Conservation (phyloP, 2,888 invertebrate genomes). For the Aricia artaxerxes region DNA sequence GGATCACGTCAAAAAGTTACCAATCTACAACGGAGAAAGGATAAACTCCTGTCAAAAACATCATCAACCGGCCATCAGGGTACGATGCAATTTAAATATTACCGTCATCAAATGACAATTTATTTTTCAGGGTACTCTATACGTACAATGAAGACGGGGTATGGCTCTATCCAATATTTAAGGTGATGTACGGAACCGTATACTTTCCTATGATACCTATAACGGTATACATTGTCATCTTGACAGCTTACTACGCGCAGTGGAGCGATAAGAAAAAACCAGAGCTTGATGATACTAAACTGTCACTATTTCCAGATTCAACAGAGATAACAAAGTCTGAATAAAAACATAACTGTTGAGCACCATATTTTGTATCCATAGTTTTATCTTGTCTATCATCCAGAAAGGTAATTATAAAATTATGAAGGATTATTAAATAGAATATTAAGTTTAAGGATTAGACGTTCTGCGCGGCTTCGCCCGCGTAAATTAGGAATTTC, state of each 20-base stretch:
- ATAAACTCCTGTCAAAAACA: too few relatives aligned
- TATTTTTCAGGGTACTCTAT: conserved; percentile 59
- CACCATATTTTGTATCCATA: background rate
- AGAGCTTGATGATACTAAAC: conserved; percentile 42
- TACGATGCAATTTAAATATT: too few relatives aligned
- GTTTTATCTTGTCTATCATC: background rate
- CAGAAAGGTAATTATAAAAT: background rate
- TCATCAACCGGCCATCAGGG: too few relatives aligned
- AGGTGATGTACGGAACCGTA: conserved; percentile 50
- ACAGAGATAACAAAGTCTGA: background rate
- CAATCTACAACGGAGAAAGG: too few relatives aligned
- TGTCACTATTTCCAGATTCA: conserved; percentile 9
- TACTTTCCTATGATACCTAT: conserved; percentile 50
- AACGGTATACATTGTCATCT: conserved; percentile 38
- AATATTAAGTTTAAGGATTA: too few relatives aligned
- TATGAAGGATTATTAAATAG: too few relatives aligned
- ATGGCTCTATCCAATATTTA: conserved; percentile 65
- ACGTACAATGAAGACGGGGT: conserved; percentile 55
- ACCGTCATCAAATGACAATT: background rate
- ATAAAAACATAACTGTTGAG: background rate
- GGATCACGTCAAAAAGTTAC: too few relatives aligned
- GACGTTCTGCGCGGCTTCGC: too few relatives aligned
- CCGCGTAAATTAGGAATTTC: too few relatives aligned
- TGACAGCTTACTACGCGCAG: conserved; percentile 53
- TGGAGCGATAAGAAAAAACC: conserved; percentile 52